Base-by-base conservation (phyloP, 1,140 invertebrate genomes). In the Zaprionus kolodkinae region DNA sequence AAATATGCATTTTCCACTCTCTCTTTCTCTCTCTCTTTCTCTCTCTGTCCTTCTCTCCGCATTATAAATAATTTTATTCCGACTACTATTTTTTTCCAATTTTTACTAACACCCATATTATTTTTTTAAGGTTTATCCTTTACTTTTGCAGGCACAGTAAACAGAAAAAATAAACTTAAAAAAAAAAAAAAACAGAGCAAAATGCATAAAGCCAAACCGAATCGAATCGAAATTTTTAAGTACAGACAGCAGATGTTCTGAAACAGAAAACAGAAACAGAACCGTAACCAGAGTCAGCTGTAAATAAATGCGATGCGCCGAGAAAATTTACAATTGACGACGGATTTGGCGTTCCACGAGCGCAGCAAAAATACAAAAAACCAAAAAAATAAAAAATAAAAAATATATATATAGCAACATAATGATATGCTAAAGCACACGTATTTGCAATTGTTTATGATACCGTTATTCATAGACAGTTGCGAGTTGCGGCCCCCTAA, bases 51-150 rank as follows among this genome's bases (percentile, higher is more conserved):
- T 9, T 15, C 40, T 45, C n/a, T 71, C 66, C 79, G 81, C 85
- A 84, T 88, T 83, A 75, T 62, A 78, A 76, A 79, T 87, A 73
- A 69, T 88, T 88, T 92, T 92, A 91, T 92, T 91, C 84, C 77
- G 77, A 61, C 65, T 86, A 82, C 90, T 91, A 88, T 89, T 92
- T 88, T 92, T 92, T 89, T 92, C 85, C 91, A 91, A 92, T 92
- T 90, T 78, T 86, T 92, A 92, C 91, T 92, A 92, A 92, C 91
- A 91, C 87, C 80, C 91, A 91, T 91, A 92, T 92, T 92, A 92
- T 92, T 92, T 92, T 92, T 92, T 92, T 92, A 92, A 92, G 91
- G 91, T 92, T 92, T 92, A 92, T 92, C 91, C 91, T 92, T 84
- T 92, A 92, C 91, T 92, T 79, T 92, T 92, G 91, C 91, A 92